Conservation (phyloP, 2,797 vertebrate genomes). For the Amniataba percoides region DNA sequence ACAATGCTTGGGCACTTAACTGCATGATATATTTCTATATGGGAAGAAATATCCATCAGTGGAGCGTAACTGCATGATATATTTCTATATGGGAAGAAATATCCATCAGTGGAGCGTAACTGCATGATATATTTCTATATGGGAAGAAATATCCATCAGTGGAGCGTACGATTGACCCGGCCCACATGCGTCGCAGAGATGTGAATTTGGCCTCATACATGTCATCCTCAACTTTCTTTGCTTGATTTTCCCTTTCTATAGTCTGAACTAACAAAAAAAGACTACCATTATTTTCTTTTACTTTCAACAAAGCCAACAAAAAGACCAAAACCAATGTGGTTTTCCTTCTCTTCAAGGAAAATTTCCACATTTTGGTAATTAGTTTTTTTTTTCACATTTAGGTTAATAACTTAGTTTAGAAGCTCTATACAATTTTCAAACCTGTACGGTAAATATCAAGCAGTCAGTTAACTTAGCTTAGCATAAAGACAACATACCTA, state of each 20-base stretch:
- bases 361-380: background rate
- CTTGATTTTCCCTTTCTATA: background rate
- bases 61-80: background rate
- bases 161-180: background rate
- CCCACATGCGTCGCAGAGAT: background rate
- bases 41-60: background rate
- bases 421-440: too few species aligned
- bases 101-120: too few species aligned
- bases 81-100: background rate
- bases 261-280: background rate
- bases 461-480: background rate
- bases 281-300: background rate
- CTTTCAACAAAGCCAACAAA: background rate
- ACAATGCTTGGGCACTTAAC: background rate
- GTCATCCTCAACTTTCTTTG: background rate
- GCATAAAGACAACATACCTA: background rate
- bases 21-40: background rate
- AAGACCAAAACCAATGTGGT: background rate
- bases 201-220: background rate
- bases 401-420: too few species aligned
- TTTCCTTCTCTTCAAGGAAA: background rate
- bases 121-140: background rate
- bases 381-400: too few species aligned
- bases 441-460: too few species aligned
- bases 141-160: background rate